A percentile compares a stretch with the other conserved stretches of the same genome.
These are phyloP conservation scores for Etheostoma cragini DNA, from an alignment of 2,113 vertebrate genomes.

Conservation along the genomic window DNA sequence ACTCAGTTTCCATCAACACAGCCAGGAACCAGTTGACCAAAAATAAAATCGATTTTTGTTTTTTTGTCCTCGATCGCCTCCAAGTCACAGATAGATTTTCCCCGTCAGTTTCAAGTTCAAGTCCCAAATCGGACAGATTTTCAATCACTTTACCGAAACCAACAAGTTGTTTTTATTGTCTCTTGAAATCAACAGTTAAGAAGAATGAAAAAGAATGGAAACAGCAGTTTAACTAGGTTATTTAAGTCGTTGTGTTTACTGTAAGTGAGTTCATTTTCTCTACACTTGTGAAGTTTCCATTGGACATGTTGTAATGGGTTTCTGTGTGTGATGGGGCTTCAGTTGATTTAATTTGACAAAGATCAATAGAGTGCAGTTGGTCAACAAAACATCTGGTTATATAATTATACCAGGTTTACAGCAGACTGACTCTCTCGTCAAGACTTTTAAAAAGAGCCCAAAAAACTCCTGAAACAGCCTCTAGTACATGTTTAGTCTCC, in stretches of 20 bases:
- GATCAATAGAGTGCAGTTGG: slow-evolving; percentile 40
- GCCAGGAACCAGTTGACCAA: slow-evolving; percentile 23
- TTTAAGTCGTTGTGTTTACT: neutral
- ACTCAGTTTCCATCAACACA: slow-evolving; percentile 41
- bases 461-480: no score
- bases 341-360: slow-evolving; percentile 44
- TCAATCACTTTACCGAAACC: neutral
- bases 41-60: slow-evolving; percentile 19
- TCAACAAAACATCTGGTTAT: slow-evolving; percentile 11
- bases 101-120: neutral
- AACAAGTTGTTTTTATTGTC: neutral
- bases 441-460: no score
- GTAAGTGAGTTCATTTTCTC: slow-evolving; percentile 4
- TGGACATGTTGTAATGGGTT: slow-evolving; percentile 23
- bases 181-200: no score
- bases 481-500: no score
- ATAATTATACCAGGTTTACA: slow-evolving; percentile 30
- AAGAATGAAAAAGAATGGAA: no score
- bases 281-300: slow-evolving; percentile 44
- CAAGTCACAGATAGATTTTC: neutral
- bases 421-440: neutral
- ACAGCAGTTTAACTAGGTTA: no score
- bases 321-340: slow-evolving; percentile 17
- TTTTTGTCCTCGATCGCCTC: neutral
- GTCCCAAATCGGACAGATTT: neutral